A percentile compares a stretch with the other conserved stretches of the same genome.
These are phyloP conservation scores for Plagodis pulveraria DNA, from an alignment of 2,888 invertebrate species.

Conservation along the genomic window DNA sequence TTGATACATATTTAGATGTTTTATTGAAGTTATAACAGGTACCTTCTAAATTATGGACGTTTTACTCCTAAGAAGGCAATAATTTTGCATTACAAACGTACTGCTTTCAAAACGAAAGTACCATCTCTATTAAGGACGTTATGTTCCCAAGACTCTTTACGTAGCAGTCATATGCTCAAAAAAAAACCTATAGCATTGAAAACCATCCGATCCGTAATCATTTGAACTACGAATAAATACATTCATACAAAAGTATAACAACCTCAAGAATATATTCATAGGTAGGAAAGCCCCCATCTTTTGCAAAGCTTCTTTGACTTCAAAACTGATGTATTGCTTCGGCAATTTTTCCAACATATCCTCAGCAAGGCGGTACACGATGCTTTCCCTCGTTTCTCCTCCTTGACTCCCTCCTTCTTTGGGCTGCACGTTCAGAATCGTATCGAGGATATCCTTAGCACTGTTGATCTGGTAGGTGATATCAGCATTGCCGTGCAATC, in stretches of 20 bases:
- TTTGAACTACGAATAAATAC: no score
- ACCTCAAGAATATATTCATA: conserved; percentile 97
- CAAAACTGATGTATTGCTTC: conserved; percentile 93
- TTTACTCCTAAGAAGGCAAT: no score
- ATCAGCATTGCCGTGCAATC: conserved; percentile 98
- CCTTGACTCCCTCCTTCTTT: conserved; percentile 96
- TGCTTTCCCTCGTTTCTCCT: conserved; percentile 96
- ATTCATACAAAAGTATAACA: conserved; percentile 5
- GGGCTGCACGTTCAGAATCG: conserved; percentile 98
- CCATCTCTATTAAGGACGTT: no score
- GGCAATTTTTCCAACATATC: conserved; percentile 95
- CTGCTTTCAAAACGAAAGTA: no score
- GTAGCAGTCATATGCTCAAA: no score
- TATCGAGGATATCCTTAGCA: conserved; percentile 96
- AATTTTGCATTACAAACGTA: no score
- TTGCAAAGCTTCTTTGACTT: conserved; percentile 94
- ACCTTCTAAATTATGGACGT: no score
- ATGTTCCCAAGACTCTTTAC: no score
- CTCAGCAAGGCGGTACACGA: conserved; percentile 95
- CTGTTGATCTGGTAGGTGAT: conserved; percentile 99
- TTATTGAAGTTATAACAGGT: no score
- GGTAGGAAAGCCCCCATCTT: conserved; percentile 97
- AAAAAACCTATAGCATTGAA: no score
- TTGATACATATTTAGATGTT: no score
- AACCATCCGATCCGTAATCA: no score